A percentile compares a stretch with the other conserved stretches of the same genome.
Evolutionary conservation across 1,140 invertebrate species (phyloP).

Genomic region (Pseudomyrmex dendroicus): DNA sequence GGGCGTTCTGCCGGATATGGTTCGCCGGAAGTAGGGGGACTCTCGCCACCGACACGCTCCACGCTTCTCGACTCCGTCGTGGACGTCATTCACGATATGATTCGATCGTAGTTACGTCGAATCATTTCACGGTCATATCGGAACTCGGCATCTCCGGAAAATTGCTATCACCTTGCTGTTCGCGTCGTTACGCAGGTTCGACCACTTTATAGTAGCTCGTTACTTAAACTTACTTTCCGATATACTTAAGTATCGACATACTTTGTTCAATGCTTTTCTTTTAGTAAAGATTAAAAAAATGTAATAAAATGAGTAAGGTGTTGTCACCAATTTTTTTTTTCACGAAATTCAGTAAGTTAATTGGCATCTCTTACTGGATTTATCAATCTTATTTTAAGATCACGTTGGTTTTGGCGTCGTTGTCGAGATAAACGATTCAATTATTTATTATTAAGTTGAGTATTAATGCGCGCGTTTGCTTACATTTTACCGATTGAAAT

Average conservation of each 20-base stretch:
- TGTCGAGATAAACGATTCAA: background rate
- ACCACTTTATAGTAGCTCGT: background rate
- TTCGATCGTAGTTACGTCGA: constrained; percentile 65
- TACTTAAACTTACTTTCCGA: no score
- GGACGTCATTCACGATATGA: constrained; percentile 70
- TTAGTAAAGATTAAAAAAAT: no score
- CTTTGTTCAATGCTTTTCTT: no score
- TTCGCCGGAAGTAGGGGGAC: constrained; percentile 84
- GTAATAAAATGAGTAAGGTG: no score
- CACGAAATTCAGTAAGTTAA: no score
- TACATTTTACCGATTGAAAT: background rate
- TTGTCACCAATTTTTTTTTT: no score
- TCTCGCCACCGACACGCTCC: constrained; percentile 83
- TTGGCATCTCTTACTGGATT: no score
- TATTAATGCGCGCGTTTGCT: constrained; percentile 4
- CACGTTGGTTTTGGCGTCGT: background rate
- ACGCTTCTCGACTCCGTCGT: constrained; percentile 77
- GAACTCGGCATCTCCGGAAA: constrained; percentile 41
- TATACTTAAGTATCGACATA: no score
- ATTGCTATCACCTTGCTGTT: constrained; percentile 18
- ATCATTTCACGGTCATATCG: constrained; percentile 50
- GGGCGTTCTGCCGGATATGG: constrained; percentile 84
- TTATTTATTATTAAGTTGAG: no score
- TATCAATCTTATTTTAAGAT: background rate
- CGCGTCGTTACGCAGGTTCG: background rate